Conservation (phyloP, 2,113 vertebrate species). For the Phaetusa simplex region DNA sequence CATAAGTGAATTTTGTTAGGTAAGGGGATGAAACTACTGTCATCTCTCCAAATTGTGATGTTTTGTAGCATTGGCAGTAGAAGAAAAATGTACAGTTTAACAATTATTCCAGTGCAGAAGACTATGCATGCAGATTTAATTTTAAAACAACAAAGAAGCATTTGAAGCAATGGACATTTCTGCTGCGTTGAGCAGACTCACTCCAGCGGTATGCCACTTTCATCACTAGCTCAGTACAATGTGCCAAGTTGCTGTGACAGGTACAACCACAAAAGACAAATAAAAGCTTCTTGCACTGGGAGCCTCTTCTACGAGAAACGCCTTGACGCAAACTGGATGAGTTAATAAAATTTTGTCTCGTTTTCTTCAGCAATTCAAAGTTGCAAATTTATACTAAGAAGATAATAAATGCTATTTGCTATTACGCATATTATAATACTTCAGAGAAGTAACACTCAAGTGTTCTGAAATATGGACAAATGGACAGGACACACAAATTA, state of each 20-base stretch:
- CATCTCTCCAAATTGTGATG: fast-evolving
- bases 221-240: not conserved
- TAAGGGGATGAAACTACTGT: not conserved
- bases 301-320: not conserved
- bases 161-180: not conserved
- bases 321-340: not conserved
- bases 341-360: not conserved
- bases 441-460: not conserved
- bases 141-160: not conserved
- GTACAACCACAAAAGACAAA: not conserved
- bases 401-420: not conserved
- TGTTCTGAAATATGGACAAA: not conserved
- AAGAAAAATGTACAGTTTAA: not conserved
- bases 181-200: not conserved
- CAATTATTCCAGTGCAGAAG: not conserved
- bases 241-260: not conserved
- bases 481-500: not conserved
- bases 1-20: not conserved
- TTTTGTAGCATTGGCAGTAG: not conserved
- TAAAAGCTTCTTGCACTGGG: not conserved
- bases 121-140: not conserved
- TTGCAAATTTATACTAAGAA: not conserved
- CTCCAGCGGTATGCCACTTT: not conserved
- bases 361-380: not conserved
- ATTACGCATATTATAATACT: fast-evolving